These are phyloP conservation scores for Tinamus major DNA, from an alignment of 2,797 vertebrate genomes.

Conservation along the genomic window DNA sequence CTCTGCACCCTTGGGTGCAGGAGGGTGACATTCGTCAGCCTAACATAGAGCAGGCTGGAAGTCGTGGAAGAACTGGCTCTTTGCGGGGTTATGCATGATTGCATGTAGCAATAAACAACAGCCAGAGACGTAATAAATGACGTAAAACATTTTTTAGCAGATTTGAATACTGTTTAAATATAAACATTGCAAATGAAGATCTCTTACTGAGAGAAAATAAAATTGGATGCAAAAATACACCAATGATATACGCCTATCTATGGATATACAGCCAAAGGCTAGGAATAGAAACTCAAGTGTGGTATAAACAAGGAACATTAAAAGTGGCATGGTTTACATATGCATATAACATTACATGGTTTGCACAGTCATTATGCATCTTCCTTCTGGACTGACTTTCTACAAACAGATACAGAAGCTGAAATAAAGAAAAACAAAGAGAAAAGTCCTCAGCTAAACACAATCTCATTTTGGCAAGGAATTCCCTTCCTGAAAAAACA, in stretches of 20 bases:
- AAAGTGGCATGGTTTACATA: not conserved
- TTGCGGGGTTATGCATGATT: not conserved
- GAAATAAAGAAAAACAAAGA: not conserved
- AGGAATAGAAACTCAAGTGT: not conserved
- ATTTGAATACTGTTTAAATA: conserved; percentile 60
- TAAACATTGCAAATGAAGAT: conserved; percentile 46
- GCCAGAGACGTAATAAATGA: conserved; percentile 3
- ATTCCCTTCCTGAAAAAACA: not conserved
- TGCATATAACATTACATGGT: not conserved
- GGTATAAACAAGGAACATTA: not conserved
- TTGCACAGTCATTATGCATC: not conserved
- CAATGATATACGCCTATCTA: conserved; percentile 9
- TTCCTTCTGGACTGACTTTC: not conserved
- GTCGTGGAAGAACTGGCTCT: not conserved
- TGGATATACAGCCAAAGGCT: not conserved
- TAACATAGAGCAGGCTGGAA: not conserved
- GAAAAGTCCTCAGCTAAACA: conserved; percentile 14
- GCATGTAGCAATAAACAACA: not conserved
- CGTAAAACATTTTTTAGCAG: not conserved
- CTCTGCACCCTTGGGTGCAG: not conserved
- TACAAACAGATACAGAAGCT: not conserved
- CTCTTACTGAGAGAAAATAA: conserved; percentile 54
- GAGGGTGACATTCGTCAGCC: not conserved
- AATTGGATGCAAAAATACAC: conserved; percentile 57
- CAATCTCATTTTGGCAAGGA: not conserved